Base-by-base conservation (phyloP, 1,140 invertebrate species). In the Zophobas morio region DNA sequence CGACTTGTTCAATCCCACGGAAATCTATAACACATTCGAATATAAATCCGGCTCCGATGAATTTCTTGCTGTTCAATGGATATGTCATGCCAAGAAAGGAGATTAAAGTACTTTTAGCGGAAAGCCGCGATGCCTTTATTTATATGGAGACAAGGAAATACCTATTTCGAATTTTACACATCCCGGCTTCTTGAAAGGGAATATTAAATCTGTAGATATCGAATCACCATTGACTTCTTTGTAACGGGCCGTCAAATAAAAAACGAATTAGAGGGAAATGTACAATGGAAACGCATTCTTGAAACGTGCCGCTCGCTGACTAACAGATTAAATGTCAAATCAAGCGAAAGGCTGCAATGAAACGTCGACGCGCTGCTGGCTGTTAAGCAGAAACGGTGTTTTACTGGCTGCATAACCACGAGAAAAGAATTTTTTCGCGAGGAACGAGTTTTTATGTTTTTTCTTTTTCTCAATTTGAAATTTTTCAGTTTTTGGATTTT, bases 91-190 rank as follows among this genome's bases (percentile, higher is more conserved):
- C 32, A 35, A 60, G 6, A 36, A 39, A 60, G 35, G 4, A 60
- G 6, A 60, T 60, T 60, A 36, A 60, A 60, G 35, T 8, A 53
- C 42, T 46, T 46, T 46, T 53, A 53, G 20, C 49, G 42, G 8
- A 46, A 46, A 46, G 42, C 42, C 42, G 42, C 42, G 8, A 46
- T 46, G 42, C 42, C 42, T 46, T 53, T 53, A 53, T 53, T 53
- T 53, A 53, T 53, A 53, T 2, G 42, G 6, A 53, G 6, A 53
- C 49, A 53, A 53, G 32, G 35, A 32, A 60, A 60, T 35, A 6
- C 56, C 36, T 60, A 35, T 60, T 60, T 36, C 56, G 56, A 5
- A 37, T 60, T 60, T 60, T 60, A 60, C 54, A 57, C 54, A 34
- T 33, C 54, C 20, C 34, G 54, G 8, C 49, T 51, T 32, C 1